Percentiles rank a stretch among this genome's conserved stretches.
These are phyloP conservation scores for Drosophila tropicalis DNA, from an alignment of 1,140 invertebrate species.

Conservation along the genomic window DNA sequence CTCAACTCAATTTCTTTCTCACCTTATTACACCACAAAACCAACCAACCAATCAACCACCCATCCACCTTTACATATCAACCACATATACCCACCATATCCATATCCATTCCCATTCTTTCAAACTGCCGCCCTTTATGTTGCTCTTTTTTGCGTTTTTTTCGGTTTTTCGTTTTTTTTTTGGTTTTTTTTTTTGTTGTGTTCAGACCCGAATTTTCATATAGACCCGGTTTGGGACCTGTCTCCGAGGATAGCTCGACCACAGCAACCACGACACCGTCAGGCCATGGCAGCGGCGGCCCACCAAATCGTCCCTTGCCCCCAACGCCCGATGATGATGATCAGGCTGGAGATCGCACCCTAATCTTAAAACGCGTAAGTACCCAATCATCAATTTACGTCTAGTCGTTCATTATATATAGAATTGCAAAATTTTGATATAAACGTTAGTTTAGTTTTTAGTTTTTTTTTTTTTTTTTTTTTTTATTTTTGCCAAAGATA, in stretches of 20 bases:
- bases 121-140: conserved; percentile 74
- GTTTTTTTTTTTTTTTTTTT: background rate
- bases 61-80: background rate
- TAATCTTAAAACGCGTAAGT: conserved; percentile 95
- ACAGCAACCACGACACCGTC: conserved; percentile 82
- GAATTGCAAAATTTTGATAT: background rate
- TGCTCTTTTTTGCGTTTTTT: conserved; percentile 40
- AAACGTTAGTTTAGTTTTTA: conserved; percentile 63
- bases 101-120: conserved; percentile 42
- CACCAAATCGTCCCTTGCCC: conserved; percentile 95
- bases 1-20: conserved; percentile 58
- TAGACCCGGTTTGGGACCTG: conserved; percentile 88
- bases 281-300: conserved; percentile 86
- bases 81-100: conserved; percentile 30
- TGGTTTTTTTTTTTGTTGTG: conserved; percentile 61
- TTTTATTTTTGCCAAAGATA: conserved; percentile 19
- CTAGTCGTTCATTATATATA: background rate
- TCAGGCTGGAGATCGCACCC: conserved; percentile 90
- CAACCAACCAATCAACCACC: background rate
- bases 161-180: conserved; percentile 48
- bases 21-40: conserved; percentile 42
- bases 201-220: conserved; percentile 93
- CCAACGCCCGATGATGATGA: conserved; percentile 95
- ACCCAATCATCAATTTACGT: background rate
- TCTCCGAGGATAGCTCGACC: conserved; percentile 83